These are phyloP conservation scores for Sebastes goodei DNA, from an alignment of 2,797 vertebrate species.

Conservation along the genomic window DNA sequence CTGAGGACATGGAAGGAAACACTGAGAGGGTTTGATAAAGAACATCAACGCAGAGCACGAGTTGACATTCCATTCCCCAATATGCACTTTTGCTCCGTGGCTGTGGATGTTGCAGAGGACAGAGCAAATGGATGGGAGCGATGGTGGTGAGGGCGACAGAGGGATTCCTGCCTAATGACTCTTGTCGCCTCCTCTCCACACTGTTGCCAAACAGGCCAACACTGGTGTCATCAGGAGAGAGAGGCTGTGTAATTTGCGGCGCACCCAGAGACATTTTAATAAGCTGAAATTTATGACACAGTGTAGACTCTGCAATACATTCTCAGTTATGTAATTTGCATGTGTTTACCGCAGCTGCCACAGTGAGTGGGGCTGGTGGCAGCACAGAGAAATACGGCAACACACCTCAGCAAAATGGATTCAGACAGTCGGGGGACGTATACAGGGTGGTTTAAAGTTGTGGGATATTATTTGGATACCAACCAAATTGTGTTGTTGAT, in stretches of 20 bases:
- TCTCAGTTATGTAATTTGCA: conserved; percentile 48
- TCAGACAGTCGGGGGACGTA: neutral
- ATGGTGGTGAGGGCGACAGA: conserved; percentile 11
- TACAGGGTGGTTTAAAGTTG: neutral
- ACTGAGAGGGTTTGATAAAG: conserved; percentile 25
- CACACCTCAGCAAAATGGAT: neutral
- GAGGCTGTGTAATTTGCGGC: conserved; percentile 36
- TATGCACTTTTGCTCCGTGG: conserved; percentile 13
- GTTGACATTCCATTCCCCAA: neutral
- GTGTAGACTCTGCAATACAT: conserved; percentile 19
- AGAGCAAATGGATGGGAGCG: neutral
- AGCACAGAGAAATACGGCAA: neutral
- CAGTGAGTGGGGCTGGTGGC: neutral
- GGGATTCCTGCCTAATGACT: conserved; percentile 51
- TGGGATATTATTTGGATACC: neutral
- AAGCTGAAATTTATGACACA: conserved; percentile 57
- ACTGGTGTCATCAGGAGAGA: conserved; percentile 37
- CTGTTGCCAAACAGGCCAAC: conserved; percentile 46
- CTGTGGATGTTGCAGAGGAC: conserved; percentile 15
- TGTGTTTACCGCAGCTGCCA: conserved; percentile 34
- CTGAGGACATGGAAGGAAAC: conserved; percentile 12
- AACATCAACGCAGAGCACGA: neutral
- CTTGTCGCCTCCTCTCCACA: conserved; percentile 41
- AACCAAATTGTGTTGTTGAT: neutral
- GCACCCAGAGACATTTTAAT: conserved; percentile 60